These are phyloP conservation scores for Baryphthengus martii DNA, from an alignment of 2,113 vertebrate species.

Conservation along the genomic window DNA sequence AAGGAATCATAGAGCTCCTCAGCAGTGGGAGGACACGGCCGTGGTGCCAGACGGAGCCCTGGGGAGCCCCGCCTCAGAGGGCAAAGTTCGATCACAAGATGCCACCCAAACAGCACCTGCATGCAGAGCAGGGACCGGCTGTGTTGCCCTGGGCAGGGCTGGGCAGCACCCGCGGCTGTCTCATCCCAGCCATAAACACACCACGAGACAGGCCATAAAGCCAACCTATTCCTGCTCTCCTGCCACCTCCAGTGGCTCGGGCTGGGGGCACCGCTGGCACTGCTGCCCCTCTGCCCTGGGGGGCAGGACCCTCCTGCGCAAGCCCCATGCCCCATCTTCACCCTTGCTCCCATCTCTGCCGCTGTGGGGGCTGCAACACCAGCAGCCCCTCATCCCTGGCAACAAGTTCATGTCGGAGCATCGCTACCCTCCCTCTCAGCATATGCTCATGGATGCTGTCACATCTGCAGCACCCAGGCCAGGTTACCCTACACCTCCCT, in stretches of 20 bases:
- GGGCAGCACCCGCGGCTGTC: not conserved
- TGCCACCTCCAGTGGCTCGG: not conserved
- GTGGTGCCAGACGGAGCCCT: not conserved
- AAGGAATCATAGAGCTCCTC: not conserved
- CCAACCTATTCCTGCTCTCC: not conserved
- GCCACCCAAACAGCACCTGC: not conserved
- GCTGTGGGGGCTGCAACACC: not conserved
- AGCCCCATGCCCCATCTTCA: not conserved
- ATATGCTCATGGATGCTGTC: accelerated
- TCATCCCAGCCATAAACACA: constrained; percentile 4
- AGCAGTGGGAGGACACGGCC: not conserved
- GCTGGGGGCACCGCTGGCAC: not conserved
- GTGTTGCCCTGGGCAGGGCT: not conserved
- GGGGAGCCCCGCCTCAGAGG: not conserved
- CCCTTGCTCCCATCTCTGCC: not conserved
- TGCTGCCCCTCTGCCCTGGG: not conserved
- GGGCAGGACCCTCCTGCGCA: accelerated
- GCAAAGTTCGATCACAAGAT: constrained; percentile 6
- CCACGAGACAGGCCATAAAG: not conserved
- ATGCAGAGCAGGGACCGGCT: not conserved
- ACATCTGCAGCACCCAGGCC: not conserved
- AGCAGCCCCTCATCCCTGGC: not conserved
- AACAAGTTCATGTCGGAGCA: too few species aligned
- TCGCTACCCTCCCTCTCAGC: not conserved
- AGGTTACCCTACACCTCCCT: not conserved